These are phyloP conservation scores for Marmota flaviventris DNA, from an alignment of 2,113 vertebrate species.

Conservation along the genomic window DNA sequence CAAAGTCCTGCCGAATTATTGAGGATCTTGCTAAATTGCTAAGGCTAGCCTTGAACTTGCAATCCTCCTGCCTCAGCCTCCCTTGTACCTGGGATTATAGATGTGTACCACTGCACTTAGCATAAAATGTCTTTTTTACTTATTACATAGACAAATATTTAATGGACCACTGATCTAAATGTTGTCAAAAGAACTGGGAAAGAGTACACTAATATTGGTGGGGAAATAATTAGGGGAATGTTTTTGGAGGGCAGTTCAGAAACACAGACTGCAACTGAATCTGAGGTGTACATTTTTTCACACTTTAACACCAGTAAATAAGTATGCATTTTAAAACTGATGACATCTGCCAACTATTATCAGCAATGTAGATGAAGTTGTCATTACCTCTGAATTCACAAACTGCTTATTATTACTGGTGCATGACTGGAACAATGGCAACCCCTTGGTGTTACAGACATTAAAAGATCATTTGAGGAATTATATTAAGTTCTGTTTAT, in stretches of 20 bases:
- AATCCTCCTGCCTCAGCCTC: no score
- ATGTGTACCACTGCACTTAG: no score
- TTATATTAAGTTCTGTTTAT: background rate
- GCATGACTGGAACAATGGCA: background rate
- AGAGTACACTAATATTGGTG: background rate
- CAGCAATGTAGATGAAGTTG: background rate
- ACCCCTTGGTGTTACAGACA: background rate
- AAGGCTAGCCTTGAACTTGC: no score
- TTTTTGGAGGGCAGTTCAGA: background rate
- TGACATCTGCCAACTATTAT: background rate
- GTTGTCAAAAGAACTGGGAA: constrained; percentile 25
- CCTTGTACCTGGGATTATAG: no score
- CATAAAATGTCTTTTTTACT: background rate
- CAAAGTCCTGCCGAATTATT: no score
- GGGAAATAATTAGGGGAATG: background rate
- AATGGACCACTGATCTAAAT: background rate
- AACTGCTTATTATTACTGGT: background rate
- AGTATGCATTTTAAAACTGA: background rate
- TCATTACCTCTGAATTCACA: background rate
- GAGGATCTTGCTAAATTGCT: no score
- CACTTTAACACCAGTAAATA: background rate
- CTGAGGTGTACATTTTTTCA: background rate
- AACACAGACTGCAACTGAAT: background rate
- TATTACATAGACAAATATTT: constrained; percentile 9
- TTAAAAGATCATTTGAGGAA: background rate